Evolutionary conservation across 2,797 vertebrate genomes (phyloP).

Genomic region (Centroberyx gerrardi): DNA sequence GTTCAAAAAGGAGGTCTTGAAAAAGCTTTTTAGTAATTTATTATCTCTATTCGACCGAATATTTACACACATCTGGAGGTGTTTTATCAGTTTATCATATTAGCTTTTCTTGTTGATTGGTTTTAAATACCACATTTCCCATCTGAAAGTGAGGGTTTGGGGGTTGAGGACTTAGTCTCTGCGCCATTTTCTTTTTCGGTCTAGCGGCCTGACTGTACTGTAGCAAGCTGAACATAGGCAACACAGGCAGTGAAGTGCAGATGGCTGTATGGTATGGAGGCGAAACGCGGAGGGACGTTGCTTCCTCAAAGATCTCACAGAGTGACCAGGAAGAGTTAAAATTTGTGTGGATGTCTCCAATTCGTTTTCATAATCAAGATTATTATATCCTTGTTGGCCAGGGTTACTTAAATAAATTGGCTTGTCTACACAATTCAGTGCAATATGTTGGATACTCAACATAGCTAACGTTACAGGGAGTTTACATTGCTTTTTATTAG

Average conservation of each 20-base stretch:
- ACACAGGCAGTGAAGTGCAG: constrained; percentile 74
- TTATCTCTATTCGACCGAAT: constrained; percentile 38
- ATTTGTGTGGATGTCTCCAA: neutral
- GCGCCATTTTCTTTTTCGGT: constrained; percentile 99
- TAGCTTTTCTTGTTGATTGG: constrained; percentile 11
- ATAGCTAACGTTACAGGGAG: neutral
- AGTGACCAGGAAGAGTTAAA: neutral
- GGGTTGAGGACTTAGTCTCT: constrained; percentile 99
- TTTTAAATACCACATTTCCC: constrained; percentile 64
- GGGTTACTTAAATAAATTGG: neutral
- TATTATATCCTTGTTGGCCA: neutral
- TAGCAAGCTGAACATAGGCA: constrained; percentile 66
- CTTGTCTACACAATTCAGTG: neutral
- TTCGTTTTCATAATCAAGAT: neutral
- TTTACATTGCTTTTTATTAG: neutral
- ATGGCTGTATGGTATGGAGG: constrained; percentile 76
- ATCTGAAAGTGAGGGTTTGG: constrained; percentile 93
- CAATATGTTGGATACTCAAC: neutral
- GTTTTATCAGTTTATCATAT: constrained; percentile 74
- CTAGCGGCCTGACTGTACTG: constrained; percentile 83
- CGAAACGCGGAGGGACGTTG: constrained; percentile 53
- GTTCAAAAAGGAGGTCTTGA: constrained; percentile 93
- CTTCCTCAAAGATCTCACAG: constrained; percentile 23
- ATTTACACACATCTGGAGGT: constrained; percentile 78
- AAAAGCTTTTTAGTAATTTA: constrained; percentile 72